Percentiles rank a stretch among this genome's conserved stretches.
Conservation (phyloP, 2,888 invertebrate species). For the Thelaira solivaga region DNA sequence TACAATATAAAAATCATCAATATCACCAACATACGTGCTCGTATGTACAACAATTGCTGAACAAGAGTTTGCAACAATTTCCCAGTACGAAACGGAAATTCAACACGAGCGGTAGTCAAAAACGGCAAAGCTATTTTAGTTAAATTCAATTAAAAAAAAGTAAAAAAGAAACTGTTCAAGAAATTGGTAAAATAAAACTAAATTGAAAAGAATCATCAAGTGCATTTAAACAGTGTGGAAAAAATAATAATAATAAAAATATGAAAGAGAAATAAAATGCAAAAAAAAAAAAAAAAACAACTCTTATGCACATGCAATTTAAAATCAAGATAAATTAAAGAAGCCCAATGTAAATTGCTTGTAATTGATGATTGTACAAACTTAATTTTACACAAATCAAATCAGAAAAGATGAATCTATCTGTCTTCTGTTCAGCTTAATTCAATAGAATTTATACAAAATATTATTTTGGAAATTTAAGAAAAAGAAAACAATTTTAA, state of each 20-base stretch:
- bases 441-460: conserved; percentile 33
- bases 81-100: conserved; percentile 73
- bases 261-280: conserved; percentile 6
- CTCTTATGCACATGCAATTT: conserved; percentile 53
- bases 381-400: conserved; percentile 29
- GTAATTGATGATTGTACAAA: conserved; percentile 48
- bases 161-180: conserved; percentile 29
- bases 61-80: conserved; percentile 58
- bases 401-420: conserved; percentile 12
- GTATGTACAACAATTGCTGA: conserved; percentile 58
- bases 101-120: conserved; percentile 67
- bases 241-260: conserved; percentile 9
- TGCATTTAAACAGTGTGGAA: conserved; percentile 36
- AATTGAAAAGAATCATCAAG: conserved; percentile 54
- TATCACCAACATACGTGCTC: conserved; percentile 7
- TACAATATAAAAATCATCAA: conserved; percentile 8
- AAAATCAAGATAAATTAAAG: conserved; percentile 61
- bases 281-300: conserved; percentile 32
- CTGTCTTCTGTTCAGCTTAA: not conserved
- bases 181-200: conserved; percentile 29
- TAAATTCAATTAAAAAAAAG: not conserved
- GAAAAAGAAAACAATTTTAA: not conserved
- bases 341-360: conserved; percentile 41
- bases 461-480: conserved; percentile 17
- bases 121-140: conserved; percentile 32